phyloP scores from a whole-genome alignment of 2,888 invertebrate genomes.

The Drosophila birchii region DNA sequence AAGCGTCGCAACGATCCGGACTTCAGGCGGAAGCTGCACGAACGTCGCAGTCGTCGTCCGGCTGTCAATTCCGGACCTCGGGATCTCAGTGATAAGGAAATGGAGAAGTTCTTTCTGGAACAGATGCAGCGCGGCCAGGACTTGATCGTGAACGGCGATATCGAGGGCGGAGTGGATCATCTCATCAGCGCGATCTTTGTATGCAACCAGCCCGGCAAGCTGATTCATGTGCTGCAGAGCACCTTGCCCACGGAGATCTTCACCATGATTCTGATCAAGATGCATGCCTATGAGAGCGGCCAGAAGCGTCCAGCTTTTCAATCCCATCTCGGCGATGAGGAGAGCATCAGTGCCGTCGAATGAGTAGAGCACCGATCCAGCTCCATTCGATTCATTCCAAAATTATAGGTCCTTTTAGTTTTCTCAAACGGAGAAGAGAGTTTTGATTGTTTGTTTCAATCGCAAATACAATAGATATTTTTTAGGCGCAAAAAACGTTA shows the following conservation, averaged over 20 bases:
- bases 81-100: slow-evolving; percentile 29
- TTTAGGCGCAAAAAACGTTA: too few relatives aligned
- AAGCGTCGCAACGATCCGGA: slow-evolving; percentile 96
- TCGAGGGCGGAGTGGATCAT: slow-evolving; percentile 97
- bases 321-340: slow-evolving; percentile 7
- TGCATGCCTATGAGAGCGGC: slow-evolving; percentile 67
- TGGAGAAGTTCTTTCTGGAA: slow-evolving; percentile 85
- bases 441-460: not conserved
- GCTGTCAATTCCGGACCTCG: not conserved
- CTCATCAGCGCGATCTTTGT: slow-evolving; percentile 97
- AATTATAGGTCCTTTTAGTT: slow-evolving; percentile 5
- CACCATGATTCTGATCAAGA: slow-evolving; percentile 91
- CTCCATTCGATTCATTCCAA: not conserved
- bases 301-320: not conserved
- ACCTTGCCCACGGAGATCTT: slow-evolving; percentile 98
- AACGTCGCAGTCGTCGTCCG: slow-evolving; percentile 86
- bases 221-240: slow-evolving; percentile 89
- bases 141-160: slow-evolving; percentile 91
- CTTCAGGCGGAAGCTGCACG: slow-evolving; percentile 96
- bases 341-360: slow-evolving; percentile 16
- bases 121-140: slow-evolving; percentile 97
- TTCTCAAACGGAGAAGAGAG: not conserved
- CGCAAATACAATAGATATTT: slow-evolving; percentile 8
- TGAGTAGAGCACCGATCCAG: not conserved
- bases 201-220: slow-evolving; percentile 90